Evolutionary conservation across 2,113 vertebrate species (phyloP).

Genomic region (Panurus biarmicus): DNA sequence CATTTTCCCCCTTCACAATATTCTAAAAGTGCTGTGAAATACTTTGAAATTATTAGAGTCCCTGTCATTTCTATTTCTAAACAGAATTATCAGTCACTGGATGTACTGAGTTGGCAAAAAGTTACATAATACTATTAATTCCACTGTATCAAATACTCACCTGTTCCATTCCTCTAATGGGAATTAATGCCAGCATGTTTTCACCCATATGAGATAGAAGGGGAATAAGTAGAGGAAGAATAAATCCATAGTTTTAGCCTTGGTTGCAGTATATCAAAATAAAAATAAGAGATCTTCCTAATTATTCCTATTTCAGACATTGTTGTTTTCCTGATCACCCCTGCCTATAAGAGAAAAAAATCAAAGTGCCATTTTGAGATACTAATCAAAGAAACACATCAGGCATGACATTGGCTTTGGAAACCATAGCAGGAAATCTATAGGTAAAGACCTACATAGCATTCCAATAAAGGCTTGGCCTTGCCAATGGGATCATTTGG

Average conservation of each 20-base stretch:
- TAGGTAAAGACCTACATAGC: not conserved
- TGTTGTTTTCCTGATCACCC: not conserved
- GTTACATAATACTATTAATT: not conserved
- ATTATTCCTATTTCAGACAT: not conserved
- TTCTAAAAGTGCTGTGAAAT: not conserved
- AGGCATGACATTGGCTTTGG: not conserved
- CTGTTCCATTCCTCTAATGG: not conserved
- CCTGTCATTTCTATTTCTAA: not conserved
- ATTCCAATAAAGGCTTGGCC: not conserved
- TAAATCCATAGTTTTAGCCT: not conserved
- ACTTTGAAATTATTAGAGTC: not conserved
- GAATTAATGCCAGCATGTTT: not conserved
- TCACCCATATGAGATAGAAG: not conserved
- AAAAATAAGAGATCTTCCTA: not conserved
- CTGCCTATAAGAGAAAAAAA: not conserved
- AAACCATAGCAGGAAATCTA: not conserved
- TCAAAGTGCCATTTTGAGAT: not conserved
- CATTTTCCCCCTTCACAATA: not conserved
- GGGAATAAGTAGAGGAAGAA: not conserved
- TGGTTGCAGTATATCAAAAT: not conserved
- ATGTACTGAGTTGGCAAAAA: not conserved
- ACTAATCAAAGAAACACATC: not conserved
- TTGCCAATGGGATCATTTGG: not conserved
- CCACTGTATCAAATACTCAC: not conserved
- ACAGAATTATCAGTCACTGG: not conserved